Percentiles rank a stretch among this genome's conserved stretches.
Conservation (phyloP, 1,140 invertebrate genomes). For the Agraylea sexmaculata region DNA sequence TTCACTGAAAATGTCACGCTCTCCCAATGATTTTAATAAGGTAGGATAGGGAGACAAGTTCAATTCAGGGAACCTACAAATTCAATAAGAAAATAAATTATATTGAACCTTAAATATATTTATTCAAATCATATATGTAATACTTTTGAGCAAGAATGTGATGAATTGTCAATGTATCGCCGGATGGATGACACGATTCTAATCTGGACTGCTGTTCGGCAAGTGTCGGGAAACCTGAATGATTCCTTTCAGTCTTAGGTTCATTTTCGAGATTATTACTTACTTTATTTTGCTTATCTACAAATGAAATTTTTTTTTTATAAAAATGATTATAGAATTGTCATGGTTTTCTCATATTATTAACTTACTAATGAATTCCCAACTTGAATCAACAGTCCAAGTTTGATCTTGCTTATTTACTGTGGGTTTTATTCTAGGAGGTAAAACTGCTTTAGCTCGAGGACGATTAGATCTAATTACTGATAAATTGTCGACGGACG, state of each 20-base stretch:
- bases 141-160: constrained; percentile 64
- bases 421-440: constrained; percentile 50
- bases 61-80: constrained; percentile 26
- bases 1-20: constrained; percentile 13
- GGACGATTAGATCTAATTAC: constrained; percentile 40
- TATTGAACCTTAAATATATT: constrained; percentile 1
- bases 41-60: constrained; percentile 23
- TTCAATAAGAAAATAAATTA: neutral
- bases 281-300: too few relatives aligned
- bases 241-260: constrained; percentile 28
- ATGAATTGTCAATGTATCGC: constrained; percentile 53
- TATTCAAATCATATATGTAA: neutral
- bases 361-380: constrained; percentile 69
- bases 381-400: constrained; percentile 76
- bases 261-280: constrained; percentile 24
- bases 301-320: too few relatives aligned
- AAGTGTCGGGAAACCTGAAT: constrained; percentile 36
- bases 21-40: constrained; percentile 15
- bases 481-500: constrained; percentile 57
- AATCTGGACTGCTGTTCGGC: constrained; percentile 36
- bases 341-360: too few relatives aligned
- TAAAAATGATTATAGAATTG: too few relatives aligned
- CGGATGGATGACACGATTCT: constrained; percentile 30
- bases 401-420: constrained; percentile 50
- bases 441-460: constrained; percentile 57